phyloP scores from a whole-genome alignment of 2,888 invertebrate species.

The Spodoptera littoralis region DNA sequence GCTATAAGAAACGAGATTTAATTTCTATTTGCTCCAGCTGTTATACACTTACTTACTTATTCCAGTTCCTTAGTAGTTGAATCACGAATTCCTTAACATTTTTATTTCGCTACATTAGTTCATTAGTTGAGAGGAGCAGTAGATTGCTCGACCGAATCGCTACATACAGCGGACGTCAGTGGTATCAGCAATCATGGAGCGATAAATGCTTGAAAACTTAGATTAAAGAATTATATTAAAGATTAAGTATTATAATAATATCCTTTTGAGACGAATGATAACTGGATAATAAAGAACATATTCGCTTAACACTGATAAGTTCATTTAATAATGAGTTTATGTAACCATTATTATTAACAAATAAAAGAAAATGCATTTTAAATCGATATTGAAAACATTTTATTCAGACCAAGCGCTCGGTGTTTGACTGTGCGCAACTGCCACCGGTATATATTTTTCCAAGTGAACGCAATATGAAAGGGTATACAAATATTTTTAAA shows the following conservation, averaged over 20 bases:
- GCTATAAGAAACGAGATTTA: background rate
- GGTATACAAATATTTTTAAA: constrained; percentile 68
- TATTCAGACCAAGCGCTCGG: constrained; percentile 15
- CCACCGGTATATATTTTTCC: constrained; percentile 43
- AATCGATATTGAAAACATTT: constrained; percentile 9
- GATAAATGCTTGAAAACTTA: constrained; percentile 19
- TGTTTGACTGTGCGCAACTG: constrained; percentile 31
- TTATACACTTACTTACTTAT: constrained; percentile 14
- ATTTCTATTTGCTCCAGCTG: constrained; percentile 10
- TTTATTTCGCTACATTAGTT: constrained; percentile 47
- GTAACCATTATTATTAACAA: no score
- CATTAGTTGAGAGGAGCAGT: constrained; percentile 25
- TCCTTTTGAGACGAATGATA: no score
- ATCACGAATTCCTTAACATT: constrained; percentile 45
- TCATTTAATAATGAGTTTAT: no score
- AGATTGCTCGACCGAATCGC: constrained; percentile 17
- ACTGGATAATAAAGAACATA: no score
- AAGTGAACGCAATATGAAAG: constrained; percentile 57
- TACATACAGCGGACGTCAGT: constrained; percentile 16
- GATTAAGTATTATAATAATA: constrained; percentile 6
- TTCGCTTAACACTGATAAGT: no score
- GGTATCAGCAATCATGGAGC: constrained; percentile 16
- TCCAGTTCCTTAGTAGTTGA: constrained; percentile 11
- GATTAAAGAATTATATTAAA: constrained; percentile 1
- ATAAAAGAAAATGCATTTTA: background rate